Conservation (phyloP, 2,113 vertebrate genomes). For the Lampris megalopsis region DNA sequence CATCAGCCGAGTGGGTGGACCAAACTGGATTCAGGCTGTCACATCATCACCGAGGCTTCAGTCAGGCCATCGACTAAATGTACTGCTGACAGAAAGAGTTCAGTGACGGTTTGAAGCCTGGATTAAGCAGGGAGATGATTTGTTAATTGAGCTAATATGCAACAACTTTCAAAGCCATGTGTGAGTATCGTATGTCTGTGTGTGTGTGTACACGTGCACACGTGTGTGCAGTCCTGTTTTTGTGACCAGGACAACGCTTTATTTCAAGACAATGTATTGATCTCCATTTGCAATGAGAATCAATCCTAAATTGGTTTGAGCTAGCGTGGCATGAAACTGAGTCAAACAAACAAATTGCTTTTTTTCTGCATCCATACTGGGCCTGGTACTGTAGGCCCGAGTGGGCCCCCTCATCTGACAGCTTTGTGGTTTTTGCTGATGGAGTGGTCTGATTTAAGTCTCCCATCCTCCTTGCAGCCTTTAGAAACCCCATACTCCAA, state of each 20-base stretch:
- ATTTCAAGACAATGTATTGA: conserved; percentile 49
- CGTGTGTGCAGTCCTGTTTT: neutral
- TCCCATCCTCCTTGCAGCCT: conserved; percentile 60
- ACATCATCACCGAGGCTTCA: conserved; percentile 58
- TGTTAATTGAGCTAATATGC: conserved; percentile 41
- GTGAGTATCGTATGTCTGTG: conserved; percentile 9
- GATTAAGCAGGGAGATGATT: conserved; percentile 39
- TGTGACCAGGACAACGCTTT: conserved; percentile 12
- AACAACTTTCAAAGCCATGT: conserved; percentile 39
- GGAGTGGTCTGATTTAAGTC: conserved; percentile 71
- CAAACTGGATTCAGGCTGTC: conserved; percentile 61
- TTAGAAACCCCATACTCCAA: conserved; percentile 66
- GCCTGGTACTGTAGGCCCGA: conserved; percentile 39
- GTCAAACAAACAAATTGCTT: conserved; percentile 33
- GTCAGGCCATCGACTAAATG: conserved; percentile 48
- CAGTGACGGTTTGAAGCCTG: conserved; percentile 38
- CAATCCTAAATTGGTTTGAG: conserved; percentile 38
- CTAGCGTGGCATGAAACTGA: conserved; percentile 18
- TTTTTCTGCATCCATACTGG: conserved; percentile 25
- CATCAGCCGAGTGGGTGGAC: conserved; percentile 51
- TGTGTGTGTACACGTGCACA: conserved; percentile 1
- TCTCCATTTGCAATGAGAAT: conserved; percentile 38
- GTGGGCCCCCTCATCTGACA: conserved; percentile 63
- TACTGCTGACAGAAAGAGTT: conserved; percentile 37
- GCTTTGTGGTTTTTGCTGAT: conserved; percentile 68